Evolutionary conservation across 2,797 vertebrate species (phyloP), one percentile per base, ranked within the genome.

Genomic region (Lycodopsis pacificus): DNA sequence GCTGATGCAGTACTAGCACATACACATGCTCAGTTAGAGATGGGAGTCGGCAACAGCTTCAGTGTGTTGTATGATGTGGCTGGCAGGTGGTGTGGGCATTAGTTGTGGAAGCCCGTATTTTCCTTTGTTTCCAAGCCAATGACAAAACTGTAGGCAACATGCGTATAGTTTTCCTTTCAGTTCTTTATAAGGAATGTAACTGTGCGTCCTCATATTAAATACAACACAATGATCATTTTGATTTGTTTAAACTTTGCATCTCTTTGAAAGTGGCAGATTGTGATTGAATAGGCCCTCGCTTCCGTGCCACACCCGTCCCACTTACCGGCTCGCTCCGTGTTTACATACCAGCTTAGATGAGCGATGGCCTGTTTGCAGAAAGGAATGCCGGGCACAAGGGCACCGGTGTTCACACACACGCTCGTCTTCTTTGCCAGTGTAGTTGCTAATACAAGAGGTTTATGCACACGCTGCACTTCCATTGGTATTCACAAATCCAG

Each of bases 301-400:
- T 71, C 76, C 14, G 42, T 77, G 83, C 86, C 87, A 90, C 90
- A 83, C 79, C 85, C 86, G 73, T 84, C 64, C 65, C 73, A 32
- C 75, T 91, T 81, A 90, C 90, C 71, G 70, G 70, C 84, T 79
- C 62, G 42, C 82, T 71, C 57, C 82, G 67, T 86, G 91, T 93
- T 93, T 93, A 93, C 92, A 95, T 89, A 90, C 91, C 93, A 89
- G 81, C 71, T 83, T 68, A 79, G 76, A 91, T 86, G 87, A 86
- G 38, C 86, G 89, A 94, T 91, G 86, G 87, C 85, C 83, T 86
- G 82, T 88, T 34, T 82, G 71, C 67, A 81, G 82, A 65, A 64
- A 83, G 91, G 91, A 94, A 94, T 94, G 89, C 51, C 27, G 30
- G 76, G 84, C 88, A 90, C 88, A 85, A 86, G 79, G 76, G 84